Percentiles rank a stretch among this genome's conserved stretches.
Evolutionary conservation across 1,140 invertebrate genomes (phyloP).

Genomic region (Drosophila kohkoa): DNA sequence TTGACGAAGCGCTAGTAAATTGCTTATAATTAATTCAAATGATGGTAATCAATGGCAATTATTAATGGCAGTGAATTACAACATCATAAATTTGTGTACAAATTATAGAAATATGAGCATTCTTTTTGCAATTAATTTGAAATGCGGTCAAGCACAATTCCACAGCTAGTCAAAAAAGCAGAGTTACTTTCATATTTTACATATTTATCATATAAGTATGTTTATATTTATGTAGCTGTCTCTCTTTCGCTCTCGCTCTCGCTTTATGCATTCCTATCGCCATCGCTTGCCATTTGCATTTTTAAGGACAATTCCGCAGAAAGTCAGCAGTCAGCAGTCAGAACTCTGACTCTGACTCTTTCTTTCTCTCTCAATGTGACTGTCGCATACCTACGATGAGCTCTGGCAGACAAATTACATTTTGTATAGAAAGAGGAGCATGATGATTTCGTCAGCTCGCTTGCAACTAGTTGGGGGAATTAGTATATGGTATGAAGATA

Average conservation of each 20-base stretch:
- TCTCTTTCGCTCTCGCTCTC: background rate
- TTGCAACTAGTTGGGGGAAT: background rate
- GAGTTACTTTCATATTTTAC: too few relatives aligned
- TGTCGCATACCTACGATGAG: constrained; percentile 4
- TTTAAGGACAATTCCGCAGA: constrained; percentile 2
- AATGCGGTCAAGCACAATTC: too few relatives aligned
- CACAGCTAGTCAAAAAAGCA: too few relatives aligned
- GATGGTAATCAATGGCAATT: too few relatives aligned
- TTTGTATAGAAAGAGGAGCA: background rate
- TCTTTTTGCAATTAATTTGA: too few relatives aligned
- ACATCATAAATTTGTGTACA: too few relatives aligned
- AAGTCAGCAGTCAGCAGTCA: background rate
- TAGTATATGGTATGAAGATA: too few relatives aligned
- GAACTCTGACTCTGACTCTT: background rate
- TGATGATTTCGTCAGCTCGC: background rate
- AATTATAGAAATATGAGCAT: too few relatives aligned
- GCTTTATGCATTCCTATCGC: background rate
- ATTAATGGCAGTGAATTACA: too few relatives aligned
- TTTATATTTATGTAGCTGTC: background rate
- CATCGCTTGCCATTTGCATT: constrained; percentile 13
- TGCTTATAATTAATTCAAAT: too few relatives aligned
- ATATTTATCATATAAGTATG: background rate
- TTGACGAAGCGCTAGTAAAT: too few relatives aligned
- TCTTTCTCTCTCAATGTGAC: too few relatives aligned
- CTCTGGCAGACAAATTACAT: constrained; percentile 6